Base-by-base conservation (phyloP, 1,140 invertebrate genomes). In the Linepithema humile region DNA sequence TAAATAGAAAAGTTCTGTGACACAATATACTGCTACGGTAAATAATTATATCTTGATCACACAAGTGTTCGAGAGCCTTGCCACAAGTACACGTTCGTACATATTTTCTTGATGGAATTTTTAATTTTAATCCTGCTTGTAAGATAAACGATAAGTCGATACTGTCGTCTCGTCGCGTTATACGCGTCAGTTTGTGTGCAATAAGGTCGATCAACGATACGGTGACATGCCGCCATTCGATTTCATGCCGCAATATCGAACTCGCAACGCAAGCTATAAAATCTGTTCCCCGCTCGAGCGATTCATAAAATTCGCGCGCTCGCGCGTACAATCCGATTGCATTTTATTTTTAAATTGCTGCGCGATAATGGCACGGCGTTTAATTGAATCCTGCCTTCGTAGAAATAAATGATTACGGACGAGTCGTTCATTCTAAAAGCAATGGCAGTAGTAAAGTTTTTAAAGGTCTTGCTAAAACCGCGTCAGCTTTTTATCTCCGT, bases 191-290 rank as follows among this genome's bases (percentile, higher is more conserved):
- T 73, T 59, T 45, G 26, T 26, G 15, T 17, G 29, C 40, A 77
- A 64, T 23, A 48, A 77, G 73, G 40, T 75, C 55, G 26, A 73
- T 73, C 70, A 35, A 26, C 70, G 20, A 75, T 60, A 60, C 55
- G 17, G 17, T 55, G 60, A 43, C n/a, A 64, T 12, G 9, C 10
- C 38, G 43, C 29, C 57, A 38, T 77, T 64, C 59, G 57, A 50
- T 64, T 74, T 77, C 3, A 38, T 48, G 20, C 26, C 40, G 17
- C 43, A 38, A 77, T 38, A 64, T 64, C 35, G 60, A n/a, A 20
- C n/a, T n/a, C 60, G 60, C 7, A 40, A n/a, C 59, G 32, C 35
- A 17, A 60, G 43, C 60, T 50, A 77, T 77, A 77, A 75, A 64
- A 75, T 64, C n/a, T 48, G 12, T n/a, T 43, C 26, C 9, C 6